Evolutionary conservation across 2,888 invertebrate species (phyloP).

Genomic region (Yponomeuta malinellus): DNA sequence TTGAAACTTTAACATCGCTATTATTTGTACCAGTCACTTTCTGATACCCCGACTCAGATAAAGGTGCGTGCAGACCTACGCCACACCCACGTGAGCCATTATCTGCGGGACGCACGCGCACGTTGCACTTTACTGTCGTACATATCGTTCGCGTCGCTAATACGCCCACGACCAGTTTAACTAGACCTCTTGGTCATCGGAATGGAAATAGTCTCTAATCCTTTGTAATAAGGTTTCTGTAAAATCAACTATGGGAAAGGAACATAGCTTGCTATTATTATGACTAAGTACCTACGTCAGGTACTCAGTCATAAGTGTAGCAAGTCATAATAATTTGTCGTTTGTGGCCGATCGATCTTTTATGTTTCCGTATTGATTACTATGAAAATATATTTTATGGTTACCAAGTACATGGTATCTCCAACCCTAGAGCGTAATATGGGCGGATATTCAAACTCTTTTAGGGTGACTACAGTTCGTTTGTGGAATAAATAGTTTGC

Average conservation of each 20-base stretch:
- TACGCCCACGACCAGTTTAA: neutral
- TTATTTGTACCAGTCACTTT: too few species aligned
- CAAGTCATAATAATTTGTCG: too few species aligned
- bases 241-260: neutral
- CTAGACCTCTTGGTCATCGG: neutral
- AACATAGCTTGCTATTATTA: neutral
- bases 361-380: neutral
- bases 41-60: neutral
- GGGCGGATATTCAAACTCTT: neutral
- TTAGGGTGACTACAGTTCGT: too few species aligned
- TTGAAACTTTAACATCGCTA: too few species aligned
- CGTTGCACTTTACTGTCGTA: neutral
- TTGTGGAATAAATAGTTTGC: too few species aligned
- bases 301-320: neutral
- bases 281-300: neutral
- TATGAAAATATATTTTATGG: neutral
- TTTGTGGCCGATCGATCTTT: neutral
- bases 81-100: neutral
- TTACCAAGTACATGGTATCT: neutral
- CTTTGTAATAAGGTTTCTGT: neutral
- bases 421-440: neutral
- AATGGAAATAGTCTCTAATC: too few species aligned
- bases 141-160: neutral
- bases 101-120: neutral
- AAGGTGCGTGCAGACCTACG: neutral